A percentile compares a stretch with the other conserved stretches of the same genome.
phyloP scores from a whole-genome alignment of 2,113 vertebrate species.

The Macrotus californicus region DNA sequence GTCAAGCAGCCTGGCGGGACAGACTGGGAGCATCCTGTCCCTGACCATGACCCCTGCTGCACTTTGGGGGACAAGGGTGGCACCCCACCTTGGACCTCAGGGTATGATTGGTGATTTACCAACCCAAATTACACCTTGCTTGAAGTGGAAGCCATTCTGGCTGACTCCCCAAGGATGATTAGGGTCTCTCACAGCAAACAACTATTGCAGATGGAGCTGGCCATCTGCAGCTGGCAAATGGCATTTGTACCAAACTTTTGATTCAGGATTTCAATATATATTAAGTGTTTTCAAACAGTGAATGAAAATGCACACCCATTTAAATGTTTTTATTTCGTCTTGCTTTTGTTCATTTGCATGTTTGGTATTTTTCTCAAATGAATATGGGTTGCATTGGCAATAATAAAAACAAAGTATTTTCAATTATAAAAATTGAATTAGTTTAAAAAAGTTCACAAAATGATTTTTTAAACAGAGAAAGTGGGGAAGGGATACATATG shows the following conservation, averaged over 20 bases:
- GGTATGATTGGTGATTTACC: background rate
- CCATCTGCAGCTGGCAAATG: background rate
- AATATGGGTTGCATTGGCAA: background rate
- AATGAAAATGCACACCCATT: background rate
- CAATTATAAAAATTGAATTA: background rate
- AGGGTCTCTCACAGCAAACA: background rate
- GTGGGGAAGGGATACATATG: background rate
- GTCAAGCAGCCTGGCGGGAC: slow-evolving; percentile 51
- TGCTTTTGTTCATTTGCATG: background rate
- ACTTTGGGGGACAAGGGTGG: background rate
- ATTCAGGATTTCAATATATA: background rate
- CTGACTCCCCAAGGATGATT: background rate
- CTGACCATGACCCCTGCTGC: background rate
- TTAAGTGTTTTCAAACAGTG: background rate
- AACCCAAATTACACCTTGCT: background rate
- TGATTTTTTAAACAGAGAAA: background rate
- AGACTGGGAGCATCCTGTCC: background rate
- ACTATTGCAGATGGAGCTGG: background rate
- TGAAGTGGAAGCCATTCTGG: background rate
- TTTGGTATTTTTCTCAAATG: background rate
- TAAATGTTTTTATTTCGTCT: background rate
- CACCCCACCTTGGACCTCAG: background rate
- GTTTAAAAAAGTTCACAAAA: background rate
- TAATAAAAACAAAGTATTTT: background rate
- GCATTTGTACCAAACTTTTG: background rate